phyloP scores from a whole-genome alignment of 1,140 invertebrate species.

The Drosophila sulfurigaster region DNA sequence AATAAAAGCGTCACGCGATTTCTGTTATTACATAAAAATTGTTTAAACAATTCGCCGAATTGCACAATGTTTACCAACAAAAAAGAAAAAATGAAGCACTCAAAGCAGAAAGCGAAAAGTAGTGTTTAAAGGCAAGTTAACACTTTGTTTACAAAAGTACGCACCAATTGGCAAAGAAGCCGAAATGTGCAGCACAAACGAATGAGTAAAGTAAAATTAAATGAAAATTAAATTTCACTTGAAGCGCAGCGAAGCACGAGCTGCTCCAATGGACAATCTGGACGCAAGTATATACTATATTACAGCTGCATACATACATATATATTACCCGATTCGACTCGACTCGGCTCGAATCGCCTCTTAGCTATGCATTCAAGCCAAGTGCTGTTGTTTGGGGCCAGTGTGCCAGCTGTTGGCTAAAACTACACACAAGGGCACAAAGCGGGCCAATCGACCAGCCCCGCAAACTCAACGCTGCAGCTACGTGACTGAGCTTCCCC shows the following conservation, averaged over 20 bases:
- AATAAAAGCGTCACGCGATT: constrained; percentile 18
- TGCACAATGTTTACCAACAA: constrained; percentile 47
- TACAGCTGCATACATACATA: not conserved
- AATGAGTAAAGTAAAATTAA: constrained; percentile 20
- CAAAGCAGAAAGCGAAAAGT: not conserved
- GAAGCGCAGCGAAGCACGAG: constrained; percentile 53
- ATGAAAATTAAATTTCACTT: constrained; percentile 72
- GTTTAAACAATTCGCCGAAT: constrained; percentile 20
- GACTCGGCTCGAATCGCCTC: not conserved
- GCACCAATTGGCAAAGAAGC: constrained; percentile 72
- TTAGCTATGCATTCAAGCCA: constrained; percentile 10
- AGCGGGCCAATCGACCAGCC: not conserved
- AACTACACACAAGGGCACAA: constrained; percentile 35
- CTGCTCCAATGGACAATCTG: constrained; percentile 24
- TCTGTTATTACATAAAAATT: constrained; percentile 31
- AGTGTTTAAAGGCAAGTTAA: constrained; percentile 54
- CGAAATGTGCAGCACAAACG: constrained; percentile 45
- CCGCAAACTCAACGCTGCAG: not conserved
- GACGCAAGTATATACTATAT: constrained; percentile 29
- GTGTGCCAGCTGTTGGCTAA: constrained; percentile 26
- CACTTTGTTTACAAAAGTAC: constrained; percentile 56
- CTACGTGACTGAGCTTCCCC: constrained; percentile 37
- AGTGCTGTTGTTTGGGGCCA: constrained; percentile 31
- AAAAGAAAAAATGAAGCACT: not conserved
- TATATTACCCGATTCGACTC: not conserved